Percentiles rank a stretch among this genome's conserved stretches.
Conservation (phyloP, 2,113 vertebrate genomes). For the Neotoma lepida region DNA sequence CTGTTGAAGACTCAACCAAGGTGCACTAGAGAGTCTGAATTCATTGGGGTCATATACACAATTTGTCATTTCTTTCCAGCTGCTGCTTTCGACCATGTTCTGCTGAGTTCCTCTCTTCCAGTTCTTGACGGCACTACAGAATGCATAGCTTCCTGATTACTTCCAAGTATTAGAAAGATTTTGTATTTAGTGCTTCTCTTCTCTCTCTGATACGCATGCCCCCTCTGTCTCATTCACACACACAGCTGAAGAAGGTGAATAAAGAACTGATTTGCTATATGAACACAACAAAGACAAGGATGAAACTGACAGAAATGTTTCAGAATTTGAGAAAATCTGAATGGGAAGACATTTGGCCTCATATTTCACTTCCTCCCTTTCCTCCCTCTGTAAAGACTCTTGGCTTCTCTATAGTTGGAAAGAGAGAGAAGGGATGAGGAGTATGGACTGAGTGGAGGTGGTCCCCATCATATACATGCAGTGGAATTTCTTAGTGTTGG, state of each 20-base stretch:
- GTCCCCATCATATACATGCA: background rate
- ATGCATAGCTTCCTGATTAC: background rate
- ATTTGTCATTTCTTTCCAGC: background rate
- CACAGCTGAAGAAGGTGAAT: background rate
- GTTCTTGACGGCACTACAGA: background rate
- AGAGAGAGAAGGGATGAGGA: background rate
- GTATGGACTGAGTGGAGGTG: rapidly evolving
- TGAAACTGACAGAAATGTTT: background rate
- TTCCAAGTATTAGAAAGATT: conserved; percentile 40
- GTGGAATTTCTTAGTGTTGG: background rate
- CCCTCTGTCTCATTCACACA: background rate
- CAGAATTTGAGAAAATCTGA: conserved; percentile 1
- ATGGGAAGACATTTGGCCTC: background rate
- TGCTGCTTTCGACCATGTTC: background rate
- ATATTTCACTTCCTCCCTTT: background rate
- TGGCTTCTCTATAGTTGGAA: background rate
- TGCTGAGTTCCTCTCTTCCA: background rate
- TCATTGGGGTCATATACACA: background rate
- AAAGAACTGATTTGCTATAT: background rate
- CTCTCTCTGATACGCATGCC: background rate
- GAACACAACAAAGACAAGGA: background rate
- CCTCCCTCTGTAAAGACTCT: background rate
- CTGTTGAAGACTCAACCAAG: background rate
- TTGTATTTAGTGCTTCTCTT: conserved; percentile 21
- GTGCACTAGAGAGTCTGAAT: background rate